Percentiles rank a stretch among this genome's conserved stretches.
Conservation (phyloP, 2,113 vertebrate species). For the Parus major region DNA sequence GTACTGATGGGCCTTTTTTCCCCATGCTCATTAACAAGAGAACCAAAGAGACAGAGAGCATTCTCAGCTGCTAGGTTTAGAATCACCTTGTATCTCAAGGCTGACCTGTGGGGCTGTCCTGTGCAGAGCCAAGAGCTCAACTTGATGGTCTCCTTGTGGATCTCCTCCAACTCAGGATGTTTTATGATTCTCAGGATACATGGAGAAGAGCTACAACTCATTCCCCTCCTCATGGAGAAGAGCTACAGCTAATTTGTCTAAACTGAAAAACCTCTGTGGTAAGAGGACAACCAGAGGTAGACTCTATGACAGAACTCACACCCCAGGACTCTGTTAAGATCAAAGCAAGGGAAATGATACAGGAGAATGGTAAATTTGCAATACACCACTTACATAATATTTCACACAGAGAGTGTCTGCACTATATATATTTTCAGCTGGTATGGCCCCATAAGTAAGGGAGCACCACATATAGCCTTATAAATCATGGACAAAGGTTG, state of each 20-base stretch:
- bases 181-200: not conserved
- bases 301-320: rapidly evolving
- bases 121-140: not conserved
- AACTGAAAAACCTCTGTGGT: not conserved
- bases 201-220: not conserved
- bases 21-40: not conserved
- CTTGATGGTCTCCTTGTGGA: too few species aligned
- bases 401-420: not conserved
- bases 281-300: not conserved
- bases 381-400: not conserved
- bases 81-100: not conserved
- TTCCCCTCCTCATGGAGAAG: not conserved
- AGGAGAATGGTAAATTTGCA: not conserved
- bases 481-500: not conserved
- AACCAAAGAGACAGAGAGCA: not conserved
- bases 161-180: not conserved
- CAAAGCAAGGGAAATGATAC: not conserved
- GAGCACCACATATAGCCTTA: not conserved
- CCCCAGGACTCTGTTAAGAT: not conserved
- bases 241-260: not conserved
- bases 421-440: not conserved
- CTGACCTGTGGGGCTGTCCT: not conserved
- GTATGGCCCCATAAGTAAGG: not conserved
- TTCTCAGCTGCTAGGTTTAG: not conserved
- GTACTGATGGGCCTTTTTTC: not conserved